Base-by-base conservation (phyloP, 2,113 vertebrate genomes). In the Passer montanus region DNA sequence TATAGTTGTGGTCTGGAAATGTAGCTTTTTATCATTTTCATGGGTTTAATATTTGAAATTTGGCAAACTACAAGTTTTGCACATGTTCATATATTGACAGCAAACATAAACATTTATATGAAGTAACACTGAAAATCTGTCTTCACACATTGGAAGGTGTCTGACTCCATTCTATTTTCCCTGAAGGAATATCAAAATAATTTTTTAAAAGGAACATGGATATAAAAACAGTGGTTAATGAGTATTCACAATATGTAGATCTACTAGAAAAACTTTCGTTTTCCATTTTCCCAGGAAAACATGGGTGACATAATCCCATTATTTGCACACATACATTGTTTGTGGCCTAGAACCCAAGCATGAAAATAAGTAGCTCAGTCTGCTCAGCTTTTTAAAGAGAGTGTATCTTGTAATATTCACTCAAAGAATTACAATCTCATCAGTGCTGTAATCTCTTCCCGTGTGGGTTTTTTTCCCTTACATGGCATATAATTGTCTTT, bases 111-210 rank as follows among this genome's bases (percentile, higher is more conserved):
- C 63, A 66, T 88, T 93, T 94, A 37, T 46, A 23, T 62, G 46
- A 77, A 88, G 59, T 80, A 86, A 73, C 85, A 74, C n/a, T 70
- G 75, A 80, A 88, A 90, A 88, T 94, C 82, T 92, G 83, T 62
- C 18, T 77, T 94, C 92, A 92, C 75, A 74, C 59, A 53, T 83
- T 79, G 53, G n/a, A 56, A 89, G 52, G 56, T 76, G 49, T 95
- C 70, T 76, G 58, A 82, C 53, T 86, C 83, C 47, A 46, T 94
- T 77, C 46, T 77, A 6, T 83, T 77, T 92, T 88, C 68, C 75
- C 39, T 59, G 59, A 88, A 70, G 76, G 59, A 80, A 77, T 90
- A 90, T 53, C 2, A 95, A 69, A 90, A 84, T 74, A 74, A 24
- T 47, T 80, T 92, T 88, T 58, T 50, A 7, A 43, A 85, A 83